A percentile compares a stretch with the other conserved stretches of the same genome.
Conservation (phyloP, 2,888 invertebrate genomes). For the Aleiodes testaceus region DNA sequence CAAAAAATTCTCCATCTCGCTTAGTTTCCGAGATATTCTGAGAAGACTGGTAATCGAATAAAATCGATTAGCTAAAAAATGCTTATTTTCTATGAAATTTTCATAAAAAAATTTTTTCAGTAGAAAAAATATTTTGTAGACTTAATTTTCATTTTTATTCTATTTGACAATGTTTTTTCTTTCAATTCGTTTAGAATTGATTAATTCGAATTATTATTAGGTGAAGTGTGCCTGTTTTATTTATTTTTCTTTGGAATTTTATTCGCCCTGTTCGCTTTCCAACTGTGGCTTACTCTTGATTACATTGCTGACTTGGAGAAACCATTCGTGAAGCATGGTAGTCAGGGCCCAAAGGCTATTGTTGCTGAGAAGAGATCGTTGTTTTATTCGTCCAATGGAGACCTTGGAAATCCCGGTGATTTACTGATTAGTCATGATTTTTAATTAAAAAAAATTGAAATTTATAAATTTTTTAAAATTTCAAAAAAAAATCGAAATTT, state of each 20-base stretch:
- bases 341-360: not conserved
- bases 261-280: slow-evolving; percentile 59
- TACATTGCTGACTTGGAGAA: slow-evolving; percentile 56
- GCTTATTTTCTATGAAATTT: too few species aligned
- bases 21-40: too few species aligned
- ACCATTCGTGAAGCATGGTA: slow-evolving; percentile 47
- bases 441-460: too few species aligned
- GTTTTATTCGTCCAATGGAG: slow-evolving; percentile 41
- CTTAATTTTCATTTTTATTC: too few species aligned
- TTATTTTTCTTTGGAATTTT: slow-evolving; percentile 61
- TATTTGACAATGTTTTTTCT: not conserved
- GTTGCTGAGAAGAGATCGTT: slow-evolving; percentile 38
- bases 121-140: too few species aligned
- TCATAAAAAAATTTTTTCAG: too few species aligned
- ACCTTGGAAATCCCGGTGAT: slow-evolving; percentile 58
- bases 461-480: too few species aligned
- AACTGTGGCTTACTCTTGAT: slow-evolving; percentile 62
- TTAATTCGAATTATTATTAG: slow-evolving; percentile 45
- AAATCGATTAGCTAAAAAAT: too few species aligned
- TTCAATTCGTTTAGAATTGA: not conserved
- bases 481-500: too few species aligned
- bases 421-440: not conserved
- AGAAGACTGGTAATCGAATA: too few species aligned
- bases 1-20: too few species aligned
- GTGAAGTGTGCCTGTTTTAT: slow-evolving; percentile 61